Percentiles rank a stretch among this genome's conserved stretches.
phyloP scores from a whole-genome alignment of 2,113 vertebrate species.

The Zootoca vivipara region DNA sequence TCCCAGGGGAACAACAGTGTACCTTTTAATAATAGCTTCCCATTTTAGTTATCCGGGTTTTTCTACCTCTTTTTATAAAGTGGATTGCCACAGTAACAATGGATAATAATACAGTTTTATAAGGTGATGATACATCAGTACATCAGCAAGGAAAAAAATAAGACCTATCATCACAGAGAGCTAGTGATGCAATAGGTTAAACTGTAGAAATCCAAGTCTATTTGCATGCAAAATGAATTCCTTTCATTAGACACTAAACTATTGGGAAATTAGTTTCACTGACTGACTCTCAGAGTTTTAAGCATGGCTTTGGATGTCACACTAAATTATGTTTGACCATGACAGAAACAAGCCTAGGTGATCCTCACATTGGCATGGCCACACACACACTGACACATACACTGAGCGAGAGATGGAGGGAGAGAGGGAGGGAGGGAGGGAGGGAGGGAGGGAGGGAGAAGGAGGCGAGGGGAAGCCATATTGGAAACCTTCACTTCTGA shows the following conservation, averaged over 20 bases:
- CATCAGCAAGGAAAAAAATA: background rate
- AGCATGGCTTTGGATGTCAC: too few species aligned
- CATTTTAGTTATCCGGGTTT: constrained; percentile 5
- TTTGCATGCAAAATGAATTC: background rate
- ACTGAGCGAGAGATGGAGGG: too few species aligned
- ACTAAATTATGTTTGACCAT: too few species aligned
- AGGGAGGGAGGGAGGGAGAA: too few species aligned
- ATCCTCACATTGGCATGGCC: too few species aligned
- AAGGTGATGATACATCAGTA: background rate
- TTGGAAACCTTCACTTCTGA: too few species aligned
- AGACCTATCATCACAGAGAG: background rate
- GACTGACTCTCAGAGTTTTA: background rate
- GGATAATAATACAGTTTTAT: constrained; percentile 9
- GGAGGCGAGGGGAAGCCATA: too few species aligned
- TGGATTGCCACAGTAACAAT: constrained; percentile 1
- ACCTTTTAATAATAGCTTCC: constrained; percentile 51
- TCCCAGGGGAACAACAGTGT: constrained; percentile 48
- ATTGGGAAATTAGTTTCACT: background rate
- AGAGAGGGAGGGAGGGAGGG: too few species aligned
- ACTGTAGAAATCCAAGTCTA: background rate
- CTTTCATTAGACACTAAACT: background rate
- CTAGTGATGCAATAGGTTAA: background rate
- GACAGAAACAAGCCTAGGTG: too few species aligned
- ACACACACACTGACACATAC: too few species aligned
- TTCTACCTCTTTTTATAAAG: constrained; percentile 20